phyloP scores from a whole-genome alignment of 2,797 vertebrate species.

The Mormyrus hasselquistii region DNA sequence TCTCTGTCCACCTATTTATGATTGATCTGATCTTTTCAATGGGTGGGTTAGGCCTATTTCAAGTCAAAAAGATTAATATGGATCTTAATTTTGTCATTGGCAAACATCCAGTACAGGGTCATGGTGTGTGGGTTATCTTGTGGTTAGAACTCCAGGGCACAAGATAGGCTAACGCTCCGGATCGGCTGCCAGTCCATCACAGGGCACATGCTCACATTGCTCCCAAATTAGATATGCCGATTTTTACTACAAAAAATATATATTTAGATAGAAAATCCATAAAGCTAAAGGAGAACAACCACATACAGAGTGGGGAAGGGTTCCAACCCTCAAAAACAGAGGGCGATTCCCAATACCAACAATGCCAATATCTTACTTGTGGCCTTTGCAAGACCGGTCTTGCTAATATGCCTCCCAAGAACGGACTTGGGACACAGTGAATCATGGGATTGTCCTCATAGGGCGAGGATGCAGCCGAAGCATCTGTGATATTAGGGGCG shows the following conservation, averaged over 20 bases:
- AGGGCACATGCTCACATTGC: too few species aligned
- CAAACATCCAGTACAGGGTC: background rate
- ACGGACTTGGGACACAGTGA: background rate
- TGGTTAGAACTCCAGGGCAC: too few species aligned
- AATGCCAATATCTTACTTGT: background rate
- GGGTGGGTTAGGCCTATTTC: background rate
- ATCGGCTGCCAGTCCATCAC: too few species aligned
- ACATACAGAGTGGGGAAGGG: background rate
- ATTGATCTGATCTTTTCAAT: background rate
- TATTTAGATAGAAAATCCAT: background rate
- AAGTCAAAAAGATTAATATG: background rate
- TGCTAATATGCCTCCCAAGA: background rate
- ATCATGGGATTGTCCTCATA: background rate
- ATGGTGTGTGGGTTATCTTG: background rate
- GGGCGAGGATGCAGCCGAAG: background rate
- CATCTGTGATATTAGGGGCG: background rate
- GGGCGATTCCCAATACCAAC: background rate
- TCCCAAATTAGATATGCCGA: too few species aligned
- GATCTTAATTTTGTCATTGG: background rate
- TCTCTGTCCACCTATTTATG: background rate
- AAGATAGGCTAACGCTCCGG: too few species aligned
- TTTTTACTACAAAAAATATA: background rate
- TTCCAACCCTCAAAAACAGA: background rate
- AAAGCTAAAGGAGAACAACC: background rate
- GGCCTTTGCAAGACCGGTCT: background rate